Evolutionary conservation across 2,113 vertebrate species (phyloP), one percentile per base, ranked within the genome.

Genomic region (Puntigrus tetrazona): DNA sequence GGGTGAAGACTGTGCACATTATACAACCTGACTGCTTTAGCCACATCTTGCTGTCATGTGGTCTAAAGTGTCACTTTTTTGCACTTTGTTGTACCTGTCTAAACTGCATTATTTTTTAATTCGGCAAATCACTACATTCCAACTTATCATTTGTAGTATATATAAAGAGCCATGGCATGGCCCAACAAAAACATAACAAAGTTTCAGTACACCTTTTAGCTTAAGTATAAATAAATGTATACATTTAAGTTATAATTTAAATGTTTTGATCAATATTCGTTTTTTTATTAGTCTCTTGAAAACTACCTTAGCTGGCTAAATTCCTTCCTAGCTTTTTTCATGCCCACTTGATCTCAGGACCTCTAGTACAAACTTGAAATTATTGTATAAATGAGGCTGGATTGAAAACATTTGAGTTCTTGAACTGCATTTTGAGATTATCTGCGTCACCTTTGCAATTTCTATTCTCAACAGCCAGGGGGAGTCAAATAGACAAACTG

Each of bases 1-100:
- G 34, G 31, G 18, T 69, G 20, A 9, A n/a, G 65, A 20, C 18
- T 69, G 65, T 38, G 31, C 16, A 38, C 1, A 38, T 69, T 69
- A 69, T 69, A 7, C 8, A 69, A 36, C 34, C 14, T 65, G 61
- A 65, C 63, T 0, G 14, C 29, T 36, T 69, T 20, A 10, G 34
- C 65, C 65, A 69, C 65, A 69, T 69, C 9, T 69, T 69, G 16
- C 65, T 69, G 31, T 69, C 34, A 38, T 69, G 65, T 69, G 34
- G 34, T 69, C 31, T 36, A 22, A 69, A 5, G 2, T 34, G 63
- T 67, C 63, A 67, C 20, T 34, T 20, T 63, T 13, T 45, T 20
- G 47, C 1, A 0, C 5, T 50, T 20, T 50, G 16, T 50, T 50
- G 14, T 20, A 18, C 16, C 47, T 18, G 47, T 2, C 18, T 20